These are phyloP conservation scores for Diaphora mendica DNA, from an alignment of 2,888 invertebrate species.

Conservation along the genomic window DNA sequence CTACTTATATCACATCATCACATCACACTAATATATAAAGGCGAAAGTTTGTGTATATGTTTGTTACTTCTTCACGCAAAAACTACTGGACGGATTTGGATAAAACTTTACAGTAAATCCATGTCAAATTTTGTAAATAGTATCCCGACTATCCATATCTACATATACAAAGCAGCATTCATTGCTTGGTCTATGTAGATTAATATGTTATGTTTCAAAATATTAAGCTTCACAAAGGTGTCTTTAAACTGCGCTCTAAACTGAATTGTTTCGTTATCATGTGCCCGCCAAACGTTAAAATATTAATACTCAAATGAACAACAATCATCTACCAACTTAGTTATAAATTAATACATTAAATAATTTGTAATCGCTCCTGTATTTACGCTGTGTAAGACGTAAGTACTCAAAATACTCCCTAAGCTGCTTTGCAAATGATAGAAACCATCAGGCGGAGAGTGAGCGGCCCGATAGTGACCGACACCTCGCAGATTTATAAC, in stretches of 20 bases:
- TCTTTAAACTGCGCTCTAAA: not conserved
- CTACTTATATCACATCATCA: too few relatives aligned
- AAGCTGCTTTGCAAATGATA: constrained; percentile 84
- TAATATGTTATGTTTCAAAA: not conserved
- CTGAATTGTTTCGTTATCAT: not conserved
- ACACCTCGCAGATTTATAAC: constrained; percentile 83
- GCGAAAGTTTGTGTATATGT: too few relatives aligned
- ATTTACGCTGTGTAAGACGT: constrained; percentile 39
- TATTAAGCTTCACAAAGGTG: not conserved
- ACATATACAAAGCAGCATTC: too few relatives aligned
- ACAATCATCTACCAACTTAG: not conserved
- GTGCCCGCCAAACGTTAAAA: not conserved
- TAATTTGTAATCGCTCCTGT: constrained; percentile 40
- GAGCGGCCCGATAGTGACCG: constrained; percentile 78
- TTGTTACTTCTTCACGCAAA: too few relatives aligned
- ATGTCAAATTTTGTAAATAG: too few relatives aligned
- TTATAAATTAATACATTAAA: constrained; percentile 6
- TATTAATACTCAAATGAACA: not conserved
- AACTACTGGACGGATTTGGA: not conserved
- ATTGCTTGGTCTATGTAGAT: too few relatives aligned
- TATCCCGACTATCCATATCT: too few relatives aligned
- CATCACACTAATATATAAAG: too few relatives aligned
- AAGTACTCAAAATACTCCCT: constrained; percentile 75
- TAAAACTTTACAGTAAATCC: too few relatives aligned
- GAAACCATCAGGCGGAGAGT: constrained; percentile 82